Conservation (phyloP, 2,113 vertebrate species). For the Xiphias gladius region DNA sequence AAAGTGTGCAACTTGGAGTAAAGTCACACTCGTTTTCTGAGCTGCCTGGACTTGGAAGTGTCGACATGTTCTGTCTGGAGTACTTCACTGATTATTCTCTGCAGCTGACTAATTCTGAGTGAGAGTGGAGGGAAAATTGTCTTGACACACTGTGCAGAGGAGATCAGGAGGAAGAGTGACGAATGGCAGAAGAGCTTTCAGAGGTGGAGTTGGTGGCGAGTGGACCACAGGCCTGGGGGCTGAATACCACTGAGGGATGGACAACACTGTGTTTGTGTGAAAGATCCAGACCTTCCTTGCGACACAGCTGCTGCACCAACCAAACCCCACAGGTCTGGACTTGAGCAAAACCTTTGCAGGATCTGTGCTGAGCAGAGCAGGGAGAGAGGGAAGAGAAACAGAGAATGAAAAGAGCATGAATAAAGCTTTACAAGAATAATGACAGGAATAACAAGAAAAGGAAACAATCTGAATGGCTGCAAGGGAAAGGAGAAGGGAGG, state of each 20-base stretch:
- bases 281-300: not conserved
- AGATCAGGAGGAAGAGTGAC: not conserved
- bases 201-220: not conserved
- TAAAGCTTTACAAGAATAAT: slow-evolving; percentile 9
- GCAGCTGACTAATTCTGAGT: not conserved
- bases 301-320: slow-evolving; percentile 4
- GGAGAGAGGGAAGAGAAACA: not conserved
- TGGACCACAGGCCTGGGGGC: not conserved
- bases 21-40: not conserved
- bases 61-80: not conserved
- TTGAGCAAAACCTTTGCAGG: slow-evolving; percentile 17
- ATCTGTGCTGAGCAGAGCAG: slow-evolving; percentile 11
- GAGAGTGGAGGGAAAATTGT: not conserved
- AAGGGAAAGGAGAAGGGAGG: not conserved
- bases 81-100: not conserved
- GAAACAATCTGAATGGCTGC: slow-evolving; percentile 3
- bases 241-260: slow-evolving; percentile 10
- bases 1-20: not conserved
- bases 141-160: not conserved
- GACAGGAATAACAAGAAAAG: slow-evolving; percentile 2
- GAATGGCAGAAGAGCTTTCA: not conserved
- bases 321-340: slow-evolving; percentile 40
- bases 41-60: not conserved
- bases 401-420: not conserved
- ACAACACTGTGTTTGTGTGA: not conserved